Conservation (phyloP, 2,888 invertebrate genomes). For the Mythimna pallens region DNA sequence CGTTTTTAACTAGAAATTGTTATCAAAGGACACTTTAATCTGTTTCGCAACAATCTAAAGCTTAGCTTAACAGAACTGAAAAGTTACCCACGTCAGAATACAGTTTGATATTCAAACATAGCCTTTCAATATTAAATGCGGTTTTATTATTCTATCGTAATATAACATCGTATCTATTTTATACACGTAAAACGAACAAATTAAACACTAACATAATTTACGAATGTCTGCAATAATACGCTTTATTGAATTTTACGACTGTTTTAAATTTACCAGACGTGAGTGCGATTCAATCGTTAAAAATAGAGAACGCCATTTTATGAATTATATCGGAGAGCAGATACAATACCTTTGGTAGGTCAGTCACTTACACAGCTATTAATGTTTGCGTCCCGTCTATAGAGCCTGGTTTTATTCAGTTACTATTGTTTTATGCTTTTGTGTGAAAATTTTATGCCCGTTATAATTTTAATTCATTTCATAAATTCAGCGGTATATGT, state of each 20-base stretch:
- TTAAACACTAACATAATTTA: constrained; percentile 69
- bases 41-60: constrained; percentile 27
- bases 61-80: constrained; percentile 13
- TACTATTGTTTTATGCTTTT: constrained; percentile 27
- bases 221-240: constrained; percentile 68
- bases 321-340: constrained; percentile 64
- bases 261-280: constrained; percentile 65
- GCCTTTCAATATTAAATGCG: constrained; percentile 43
- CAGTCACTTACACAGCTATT: constrained; percentile 30
- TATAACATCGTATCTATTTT: constrained; percentile 61
- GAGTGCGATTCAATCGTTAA: constrained; percentile 66
- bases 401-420: constrained; percentile 22
- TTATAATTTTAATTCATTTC: constrained; percentile 42
- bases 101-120: constrained; percentile 39
- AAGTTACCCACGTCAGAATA: constrained; percentile 41
- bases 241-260: constrained; percentile 71
- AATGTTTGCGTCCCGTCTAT: constrained; percentile 31
- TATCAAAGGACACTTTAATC: constrained; percentile 32
- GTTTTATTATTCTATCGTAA: constrained; percentile 56
- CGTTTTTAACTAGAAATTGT: constrained; percentile 7
- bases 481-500: constrained; percentile 34
- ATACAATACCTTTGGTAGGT: constrained; percentile 45
- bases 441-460: constrained; percentile 16
- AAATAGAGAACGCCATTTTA: constrained; percentile 65
- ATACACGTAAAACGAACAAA: constrained; percentile 61